Base-by-base conservation (phyloP, 2,888 invertebrate species). In the Galeopsomyia nigrocyanea region DNA sequence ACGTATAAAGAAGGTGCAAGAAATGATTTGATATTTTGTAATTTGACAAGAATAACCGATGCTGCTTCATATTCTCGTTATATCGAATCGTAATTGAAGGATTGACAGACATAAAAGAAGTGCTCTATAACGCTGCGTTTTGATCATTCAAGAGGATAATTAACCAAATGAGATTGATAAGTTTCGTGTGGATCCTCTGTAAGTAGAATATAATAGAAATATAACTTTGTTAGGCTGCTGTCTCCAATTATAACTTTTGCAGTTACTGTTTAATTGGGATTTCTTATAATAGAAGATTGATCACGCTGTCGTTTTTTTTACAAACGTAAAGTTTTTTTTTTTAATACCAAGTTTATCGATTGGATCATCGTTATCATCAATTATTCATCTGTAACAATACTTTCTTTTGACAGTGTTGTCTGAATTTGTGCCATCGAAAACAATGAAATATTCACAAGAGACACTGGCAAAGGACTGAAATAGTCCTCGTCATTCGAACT, bases 161-260 rank as follows among this genome's bases (percentile, higher is more conserved):
- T 46, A 21, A 47, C 26, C n/a, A 62, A 71, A 67, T 55, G 47
- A 56, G 56, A 71, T 65, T n/a, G 63, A 61, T 71, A 50, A 56
- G 31, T 19, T 61, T 19, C 19, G 26, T 6, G 26, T 13, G n/a
- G 61, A 61, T 55, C 47, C 19, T 21, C 16, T 39, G 14, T 31
- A 50, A 71, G 31, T 61, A 50, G 13, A 39, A 39, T 53, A 22
- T 55, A n/a, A 63, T 56, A 71, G 31, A 39, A 50, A 66, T 21
- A 61, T 61, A 71, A 66, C 49, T 66, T 66, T 49, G 49, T 61
- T 66, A 61, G 22, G 3, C n/a, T 47, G 26, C n/a, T n/a, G 10
- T 31, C 10, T n/a, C 26, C 70, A 71, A 71, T 71, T 60, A 60
- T 60, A 65, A 60, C 47, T 71, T 65, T 58, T 55, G 49, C 49